A percentile compares a stretch with the other conserved stretches of the same genome.
phyloP scores from a whole-genome alignment of 1,140 invertebrate genomes.

The Drosophila sturtevanti region DNA sequence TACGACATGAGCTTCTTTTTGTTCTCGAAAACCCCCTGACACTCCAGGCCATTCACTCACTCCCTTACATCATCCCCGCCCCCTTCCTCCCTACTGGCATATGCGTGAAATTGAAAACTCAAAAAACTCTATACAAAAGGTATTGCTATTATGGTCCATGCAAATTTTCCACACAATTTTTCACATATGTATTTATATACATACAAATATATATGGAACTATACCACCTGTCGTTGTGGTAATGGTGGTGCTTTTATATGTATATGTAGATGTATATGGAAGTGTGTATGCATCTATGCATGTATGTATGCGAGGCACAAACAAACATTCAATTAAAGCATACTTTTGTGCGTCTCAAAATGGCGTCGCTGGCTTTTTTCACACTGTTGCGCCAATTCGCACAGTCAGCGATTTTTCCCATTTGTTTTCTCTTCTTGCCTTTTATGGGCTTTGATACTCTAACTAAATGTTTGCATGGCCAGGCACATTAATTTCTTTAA shows the following conservation, averaged over 20 bases:
- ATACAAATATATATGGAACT: background rate
- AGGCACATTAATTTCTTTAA: background rate
- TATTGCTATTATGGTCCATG: conserved; percentile 68
- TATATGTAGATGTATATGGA: background rate
- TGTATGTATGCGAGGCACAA: conserved; percentile 13
- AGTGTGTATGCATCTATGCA: background rate
- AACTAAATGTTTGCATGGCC: background rate
- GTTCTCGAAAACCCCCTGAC: background rate
- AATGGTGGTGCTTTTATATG: conserved; percentile 5
- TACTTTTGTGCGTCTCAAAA: conserved; percentile 71
- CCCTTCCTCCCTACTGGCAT: conserved; percentile 30
- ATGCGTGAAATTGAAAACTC: conserved; percentile 76
- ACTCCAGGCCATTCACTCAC: conserved; percentile 12
- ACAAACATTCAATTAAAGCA: conserved; percentile 78
- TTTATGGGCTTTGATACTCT: background rate
- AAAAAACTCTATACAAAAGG: conserved; percentile 66
- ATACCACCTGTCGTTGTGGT: conserved; percentile 26
- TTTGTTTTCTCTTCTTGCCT: conserved; percentile 3
- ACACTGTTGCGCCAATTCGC: conserved; percentile 41
- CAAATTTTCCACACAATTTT: conserved; percentile 66
- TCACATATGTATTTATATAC: conserved; percentile 22
- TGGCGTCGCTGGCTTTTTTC: conserved; percentile 58
- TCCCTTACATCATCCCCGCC: conserved; percentile 14
- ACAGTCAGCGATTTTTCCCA: conserved; percentile 27
- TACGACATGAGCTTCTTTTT: conserved; percentile 33